Percentiles rank a stretch among this genome's conserved stretches.
Conservation (phyloP, 2,888 invertebrate species). For the Ectropis crepuscularia region DNA sequence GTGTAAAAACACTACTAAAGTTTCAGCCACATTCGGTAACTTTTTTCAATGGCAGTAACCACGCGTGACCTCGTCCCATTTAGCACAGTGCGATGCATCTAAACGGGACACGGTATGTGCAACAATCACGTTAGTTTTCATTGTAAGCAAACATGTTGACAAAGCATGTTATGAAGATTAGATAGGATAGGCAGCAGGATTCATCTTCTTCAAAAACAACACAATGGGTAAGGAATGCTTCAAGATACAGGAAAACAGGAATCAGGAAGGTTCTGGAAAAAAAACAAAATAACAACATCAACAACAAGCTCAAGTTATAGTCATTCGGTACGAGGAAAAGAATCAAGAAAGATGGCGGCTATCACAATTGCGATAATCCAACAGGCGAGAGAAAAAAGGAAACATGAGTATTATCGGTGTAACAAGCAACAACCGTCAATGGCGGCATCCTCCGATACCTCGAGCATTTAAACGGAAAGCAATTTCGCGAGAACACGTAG, state of each 20-base stretch:
- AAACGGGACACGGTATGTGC: too few species aligned
- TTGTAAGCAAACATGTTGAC: too few species aligned
- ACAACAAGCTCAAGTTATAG: slow-evolving; percentile 13
- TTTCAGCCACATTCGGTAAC: too few species aligned
- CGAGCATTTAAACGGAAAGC: slow-evolving; percentile 71
- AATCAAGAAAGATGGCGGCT: slow-evolving; percentile 21
- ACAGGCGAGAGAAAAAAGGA: slow-evolving; percentile 36
- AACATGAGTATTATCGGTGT: slow-evolving; percentile 45
- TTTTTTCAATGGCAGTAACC: too few species aligned
- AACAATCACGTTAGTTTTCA: not conserved
- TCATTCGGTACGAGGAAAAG: slow-evolving; percentile 34
- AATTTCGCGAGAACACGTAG: slow-evolving; percentile 72
- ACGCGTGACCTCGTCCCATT: too few species aligned
- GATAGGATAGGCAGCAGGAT: not conserved
- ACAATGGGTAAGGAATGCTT: slow-evolving; percentile 3
- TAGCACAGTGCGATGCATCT: too few species aligned
- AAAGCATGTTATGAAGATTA: not conserved
- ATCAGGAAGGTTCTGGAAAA: slow-evolving; percentile 35
- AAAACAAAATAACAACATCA: slow-evolving; percentile 17
- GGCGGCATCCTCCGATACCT: slow-evolving; percentile 62
- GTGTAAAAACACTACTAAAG: too few species aligned
- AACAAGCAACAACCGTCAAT: slow-evolving; percentile 61
- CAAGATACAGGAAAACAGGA: slow-evolving; percentile 17
- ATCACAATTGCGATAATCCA: slow-evolving; percentile 32
- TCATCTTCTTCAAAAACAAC: too few species aligned